Evolutionary conservation across 1,140 invertebrate genomes (phyloP).

Genomic region (Drosophila equinoxialis): DNA sequence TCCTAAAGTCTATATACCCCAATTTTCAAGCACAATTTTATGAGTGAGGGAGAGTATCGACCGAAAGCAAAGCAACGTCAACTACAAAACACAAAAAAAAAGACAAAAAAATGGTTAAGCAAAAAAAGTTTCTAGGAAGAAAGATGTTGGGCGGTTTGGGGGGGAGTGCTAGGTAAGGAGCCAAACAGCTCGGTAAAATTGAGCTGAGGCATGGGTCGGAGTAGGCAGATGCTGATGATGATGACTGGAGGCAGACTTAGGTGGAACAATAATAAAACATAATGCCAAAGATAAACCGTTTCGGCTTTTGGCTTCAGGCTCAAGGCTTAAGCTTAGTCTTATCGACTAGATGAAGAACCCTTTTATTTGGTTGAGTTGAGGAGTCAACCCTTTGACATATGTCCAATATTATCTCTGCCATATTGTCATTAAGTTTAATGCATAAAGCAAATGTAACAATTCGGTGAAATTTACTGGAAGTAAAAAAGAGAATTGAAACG

Average conservation of each 20-base stretch:
- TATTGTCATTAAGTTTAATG: slow-evolving; percentile 74
- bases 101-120: slow-evolving; percentile 8
- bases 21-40: not conserved
- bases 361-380: slow-evolving; percentile 22
- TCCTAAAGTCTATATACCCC: not conserved
- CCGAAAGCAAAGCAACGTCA: slow-evolving; percentile 6
- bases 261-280: slow-evolving; percentile 57
- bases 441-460: slow-evolving; percentile 75
- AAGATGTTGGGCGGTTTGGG: not conserved
- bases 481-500: slow-evolving; percentile 4
- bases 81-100: slow-evolving; percentile 18
- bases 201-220: not conserved
- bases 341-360: slow-evolving; percentile 38
- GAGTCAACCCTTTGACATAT: slow-evolving; percentile 61
- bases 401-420: slow-evolving; percentile 34
- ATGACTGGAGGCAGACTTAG: slow-evolving; percentile 8
- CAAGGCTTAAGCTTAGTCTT: slow-evolving; percentile 38
- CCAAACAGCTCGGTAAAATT: slow-evolving; percentile 19
- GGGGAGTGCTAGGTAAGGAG: slow-evolving; percentile 3
- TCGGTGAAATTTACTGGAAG: slow-evolving; percentile 81
- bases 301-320: slow-evolving; percentile 19
- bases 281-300: slow-evolving; percentile 51
- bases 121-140: not conserved
- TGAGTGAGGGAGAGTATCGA: slow-evolving; percentile 1
- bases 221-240: not conserved